Base-by-base conservation (phyloP, 2,113 vertebrate genomes). In the Potamarius usumacintae region DNA sequence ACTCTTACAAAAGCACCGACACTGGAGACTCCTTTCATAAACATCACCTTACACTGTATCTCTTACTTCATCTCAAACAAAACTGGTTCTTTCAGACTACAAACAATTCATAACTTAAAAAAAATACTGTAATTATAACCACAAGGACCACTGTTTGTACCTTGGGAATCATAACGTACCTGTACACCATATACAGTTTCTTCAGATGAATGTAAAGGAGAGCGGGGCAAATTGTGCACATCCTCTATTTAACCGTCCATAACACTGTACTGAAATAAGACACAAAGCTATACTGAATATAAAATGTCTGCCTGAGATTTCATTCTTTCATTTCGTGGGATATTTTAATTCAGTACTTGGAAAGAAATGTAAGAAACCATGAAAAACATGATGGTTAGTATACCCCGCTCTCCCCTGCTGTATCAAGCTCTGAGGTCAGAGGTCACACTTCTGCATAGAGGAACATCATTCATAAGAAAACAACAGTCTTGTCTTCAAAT, bases 381-480 rank as follows among this genome's bases (percentile, higher is more conserved):
- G 34, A 72, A 20, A n/a, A 62, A 7, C 22, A 20, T 62, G 4
- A 8, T 42, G 42, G 42, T 42, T 18, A 27, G 11, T 11, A 71
- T 34, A 1, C 34, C 7, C 42, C 7, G 18, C 2, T 10, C 30
- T 42, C 34, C 30, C 8, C 18, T 42, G 20, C 7, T 17, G 48
- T 27, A 15, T 81, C 82, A 67, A 7, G 48, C 15, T 53, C 53
- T 22, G 52, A 53, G 50, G 30, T 60, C 53, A 57, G 55, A 72
- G 48, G 30, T 71, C 67, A 25, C 18, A 42, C 53, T n/a, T 85
- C 83, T 85, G 52, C 69, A 74, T n/a, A 74, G 53, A 58, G 30
- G 62, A 83, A 52, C 53, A 30, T 57, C 63, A 20, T 69, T 83
- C 48, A 14, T 25, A 65, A 7, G 25, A 84, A 71, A 84, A 12